Evolutionary conservation across 2,113 vertebrate species (phyloP), one percentile per base, ranked within the genome.

Genomic region (Strigops habroptila): DNA sequence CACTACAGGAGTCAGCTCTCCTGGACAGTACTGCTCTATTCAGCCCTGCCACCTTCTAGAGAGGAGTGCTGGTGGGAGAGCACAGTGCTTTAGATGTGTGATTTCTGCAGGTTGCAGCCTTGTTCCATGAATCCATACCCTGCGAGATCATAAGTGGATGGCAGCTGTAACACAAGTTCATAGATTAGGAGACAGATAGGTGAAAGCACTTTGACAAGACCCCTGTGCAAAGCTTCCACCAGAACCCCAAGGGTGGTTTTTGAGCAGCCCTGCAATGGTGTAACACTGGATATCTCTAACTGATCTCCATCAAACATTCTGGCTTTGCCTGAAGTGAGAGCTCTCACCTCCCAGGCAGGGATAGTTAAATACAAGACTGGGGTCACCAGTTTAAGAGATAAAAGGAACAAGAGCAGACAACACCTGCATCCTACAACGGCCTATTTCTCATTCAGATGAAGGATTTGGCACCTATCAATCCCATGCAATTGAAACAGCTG

Each of bases 381-480:
- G 94, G 60, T 55, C 76, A 83, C 14, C 77, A 90, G 80, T 43
- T 53, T 5, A 17, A 71, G 65, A 97, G 86, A 76, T 69, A 84
- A 94, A 86, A 94, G 92, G 80, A 96, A 88, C 62, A 71, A 76
- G 82, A 94, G 76, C 76, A 92, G 93, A 92, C 85, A 92, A 5
- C 96, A 97, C 88, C 95, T 96, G 96, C 92, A 37, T 14, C 51
- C 52, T 74, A 62, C 51, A 39, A 14, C 5, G 2, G 51, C 17
- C 55, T 21, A 7, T 28, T 71, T 86, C 71, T 94, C 44, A 5
- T 12, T 73, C 64, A 75, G 28, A 41, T 28, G 48, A 75, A 78
- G 80, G 30, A 13, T 5, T 82, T 0, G 3, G 82, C 31, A 21
- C 11, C 48, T 6, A 5, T 30, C 63, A 35, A 41, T 77, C 27